These are phyloP conservation scores for Psephotus haematonotus DNA, from an alignment of 2,113 vertebrate species.

Conservation along the genomic window DNA sequence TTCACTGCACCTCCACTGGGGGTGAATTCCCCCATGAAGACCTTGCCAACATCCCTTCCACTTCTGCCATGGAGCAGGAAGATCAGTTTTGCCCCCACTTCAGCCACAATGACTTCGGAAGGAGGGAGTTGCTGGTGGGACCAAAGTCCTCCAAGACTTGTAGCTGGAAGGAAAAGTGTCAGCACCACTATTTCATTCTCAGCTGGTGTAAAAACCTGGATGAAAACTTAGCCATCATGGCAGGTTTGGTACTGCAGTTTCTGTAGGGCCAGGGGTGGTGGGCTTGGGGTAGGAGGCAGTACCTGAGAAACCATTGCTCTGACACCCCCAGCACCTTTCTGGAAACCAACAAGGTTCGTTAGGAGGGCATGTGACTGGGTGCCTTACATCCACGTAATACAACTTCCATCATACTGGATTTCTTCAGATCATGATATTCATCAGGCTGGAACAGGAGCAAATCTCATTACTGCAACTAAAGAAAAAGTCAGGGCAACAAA, in stretches of 20 bases:
- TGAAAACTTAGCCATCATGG: rapidly evolving
- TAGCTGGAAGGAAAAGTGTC: rapidly evolving
- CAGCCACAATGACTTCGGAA: rapidly evolving
- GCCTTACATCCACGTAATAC: rapidly evolving
- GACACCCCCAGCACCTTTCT: neutral
- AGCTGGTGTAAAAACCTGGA: neutral
- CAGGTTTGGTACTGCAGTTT: neutral
- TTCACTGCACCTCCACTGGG: rapidly evolving
- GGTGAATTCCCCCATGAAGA: neutral
- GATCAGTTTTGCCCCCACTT: neutral
- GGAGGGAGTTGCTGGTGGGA: rapidly evolving
- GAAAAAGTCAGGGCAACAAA: neutral
- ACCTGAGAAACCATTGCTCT: neutral
- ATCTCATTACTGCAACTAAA: neutral
- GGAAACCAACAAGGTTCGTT: neutral
- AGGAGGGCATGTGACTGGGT: rapidly evolving
- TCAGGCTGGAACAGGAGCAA: neutral
- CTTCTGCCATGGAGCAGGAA: neutral
- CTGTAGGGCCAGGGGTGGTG: neutral
- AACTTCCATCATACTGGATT: neutral
- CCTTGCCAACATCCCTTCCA: rapidly evolving
- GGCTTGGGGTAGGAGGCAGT: neutral
- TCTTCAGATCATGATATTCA: neutral
- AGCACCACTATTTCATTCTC: neutral
- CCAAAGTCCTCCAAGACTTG: neutral